These are phyloP conservation scores for Standfussiana lucernea DNA, from an alignment of 2,888 invertebrate species.

Conservation along the genomic window DNA sequence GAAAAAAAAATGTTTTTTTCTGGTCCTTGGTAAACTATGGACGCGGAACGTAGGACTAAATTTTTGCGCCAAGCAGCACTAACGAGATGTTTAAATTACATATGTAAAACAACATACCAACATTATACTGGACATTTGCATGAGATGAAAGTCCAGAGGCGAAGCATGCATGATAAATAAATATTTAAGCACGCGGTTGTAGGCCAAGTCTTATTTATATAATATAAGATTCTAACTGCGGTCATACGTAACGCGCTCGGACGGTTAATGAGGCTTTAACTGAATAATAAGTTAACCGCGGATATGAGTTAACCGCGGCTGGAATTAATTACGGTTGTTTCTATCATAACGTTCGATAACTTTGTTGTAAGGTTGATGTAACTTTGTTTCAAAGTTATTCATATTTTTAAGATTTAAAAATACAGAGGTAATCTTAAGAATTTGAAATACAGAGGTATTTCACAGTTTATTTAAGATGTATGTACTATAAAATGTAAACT, in stretches of 20 bases:
- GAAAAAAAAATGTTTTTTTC: neutral
- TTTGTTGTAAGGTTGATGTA: conserved; percentile 12
- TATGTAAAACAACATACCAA: conserved; percentile 2
- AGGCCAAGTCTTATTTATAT: conserved; percentile 43
- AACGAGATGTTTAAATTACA: conserved; percentile 9
- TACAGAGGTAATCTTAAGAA: no score
- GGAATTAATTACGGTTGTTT: conserved; percentile 53
- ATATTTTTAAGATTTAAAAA: neutral
- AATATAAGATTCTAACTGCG: conserved; percentile 48
- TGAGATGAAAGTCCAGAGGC: conserved; percentile 46
- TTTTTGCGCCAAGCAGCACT: neutral
- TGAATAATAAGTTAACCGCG: conserved; percentile 62
- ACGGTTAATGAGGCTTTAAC: conserved; percentile 49
- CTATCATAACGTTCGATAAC: conserved; percentile 34
- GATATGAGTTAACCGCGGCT: conserved; percentile 47
- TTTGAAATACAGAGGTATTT: no score
- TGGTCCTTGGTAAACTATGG: neutral
- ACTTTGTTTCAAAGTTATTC: conserved; percentile 7
- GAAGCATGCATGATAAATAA: conserved; percentile 46
- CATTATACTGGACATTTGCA: conserved; percentile 36
- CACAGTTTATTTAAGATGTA: neutral
- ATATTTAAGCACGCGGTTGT: conserved; percentile 37
- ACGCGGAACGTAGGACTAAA: neutral
- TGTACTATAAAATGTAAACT: neutral
- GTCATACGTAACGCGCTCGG: conserved; percentile 39